phyloP scores from a whole-genome alignment of 2,888 invertebrate species.

The Polydesmus complanatus region DNA sequence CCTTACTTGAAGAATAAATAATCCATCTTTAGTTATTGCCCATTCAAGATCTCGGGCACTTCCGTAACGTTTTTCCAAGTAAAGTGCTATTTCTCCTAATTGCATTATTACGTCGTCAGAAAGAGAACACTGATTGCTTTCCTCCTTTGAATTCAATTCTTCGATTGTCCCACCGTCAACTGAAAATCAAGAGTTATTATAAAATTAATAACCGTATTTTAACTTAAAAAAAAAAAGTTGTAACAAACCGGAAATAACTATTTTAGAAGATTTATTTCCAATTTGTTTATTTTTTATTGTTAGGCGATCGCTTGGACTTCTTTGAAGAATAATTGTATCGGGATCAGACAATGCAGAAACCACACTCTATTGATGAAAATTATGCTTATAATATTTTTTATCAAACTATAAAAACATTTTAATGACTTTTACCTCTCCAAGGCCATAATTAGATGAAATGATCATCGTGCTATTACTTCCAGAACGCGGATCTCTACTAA shows the following conservation, averaged over 20 bases:
- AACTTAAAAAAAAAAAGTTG: too few species aligned
- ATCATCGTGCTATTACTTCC: conserved; percentile 52
- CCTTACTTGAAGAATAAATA: background rate
- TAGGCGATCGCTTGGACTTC: background rate
- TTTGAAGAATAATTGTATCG: background rate
- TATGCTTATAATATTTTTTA: background rate
- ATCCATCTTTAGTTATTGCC: background rate
- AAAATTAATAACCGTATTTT: too few species aligned
- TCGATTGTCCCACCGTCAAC: background rate
- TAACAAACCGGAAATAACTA: background rate
- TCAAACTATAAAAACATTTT: background rate
- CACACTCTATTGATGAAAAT: background rate
- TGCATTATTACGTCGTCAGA: background rate
- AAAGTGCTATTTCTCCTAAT: background rate
- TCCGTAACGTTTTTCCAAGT: conserved; percentile 1
- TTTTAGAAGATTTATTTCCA: background rate
- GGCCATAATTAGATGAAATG: conserved; percentile 64
- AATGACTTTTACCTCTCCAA: conserved; percentile 55
- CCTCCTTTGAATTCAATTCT: background rate
- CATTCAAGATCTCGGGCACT: conserved; percentile 1
- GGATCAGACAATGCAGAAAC: background rate
- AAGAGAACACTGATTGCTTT: background rate
- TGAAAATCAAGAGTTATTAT: too few species aligned
- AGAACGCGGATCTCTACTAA: conserved; percentile 60
- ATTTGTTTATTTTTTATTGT: background rate